Evolutionary conservation across 2,888 invertebrate genomes (phyloP).

Genomic region (Helobdella robusta): DNA sequence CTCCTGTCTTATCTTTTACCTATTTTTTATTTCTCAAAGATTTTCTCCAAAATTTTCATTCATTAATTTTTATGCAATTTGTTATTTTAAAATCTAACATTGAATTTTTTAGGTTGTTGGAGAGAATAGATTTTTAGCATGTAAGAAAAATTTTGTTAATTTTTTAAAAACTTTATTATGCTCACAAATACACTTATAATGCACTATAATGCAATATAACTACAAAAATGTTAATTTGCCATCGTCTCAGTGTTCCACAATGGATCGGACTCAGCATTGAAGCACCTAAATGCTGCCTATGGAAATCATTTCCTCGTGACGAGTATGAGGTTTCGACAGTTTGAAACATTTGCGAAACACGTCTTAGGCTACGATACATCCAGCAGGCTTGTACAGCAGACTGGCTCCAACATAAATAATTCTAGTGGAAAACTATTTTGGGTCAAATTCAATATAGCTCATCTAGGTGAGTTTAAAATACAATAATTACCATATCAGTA

Average conservation of each 20-base stretch:
- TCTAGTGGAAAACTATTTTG: not conserved
- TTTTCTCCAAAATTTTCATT: too few relatives aligned
- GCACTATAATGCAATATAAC: too few relatives aligned
- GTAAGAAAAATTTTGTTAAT: too few relatives aligned
- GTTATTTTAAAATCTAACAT: too few relatives aligned
- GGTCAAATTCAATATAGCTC: not conserved
- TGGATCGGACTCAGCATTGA: not conserved
- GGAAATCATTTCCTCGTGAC: not conserved
- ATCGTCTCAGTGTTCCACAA: not conserved
- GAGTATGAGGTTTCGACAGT: not conserved
- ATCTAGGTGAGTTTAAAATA: not conserved
- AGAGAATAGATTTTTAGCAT: too few relatives aligned
- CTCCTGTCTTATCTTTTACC: too few relatives aligned
- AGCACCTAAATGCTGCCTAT: slow-evolving; percentile 11
- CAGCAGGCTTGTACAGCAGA: not conserved
- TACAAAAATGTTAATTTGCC: too few relatives aligned
- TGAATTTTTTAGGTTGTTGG: too few relatives aligned
- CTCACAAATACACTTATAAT: too few relatives aligned
- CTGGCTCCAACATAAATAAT: not conserved
- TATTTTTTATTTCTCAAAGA: too few relatives aligned
- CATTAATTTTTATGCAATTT: too few relatives aligned
- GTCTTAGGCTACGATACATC: not conserved
- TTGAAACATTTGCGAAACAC: not conserved
- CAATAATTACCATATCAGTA: not conserved
- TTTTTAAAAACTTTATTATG: too few relatives aligned